Evolutionary conservation across 2,888 invertebrate genomes (phyloP), one percentile per base, ranked within the genome.

Genomic region (Athalia cordata): DNA sequence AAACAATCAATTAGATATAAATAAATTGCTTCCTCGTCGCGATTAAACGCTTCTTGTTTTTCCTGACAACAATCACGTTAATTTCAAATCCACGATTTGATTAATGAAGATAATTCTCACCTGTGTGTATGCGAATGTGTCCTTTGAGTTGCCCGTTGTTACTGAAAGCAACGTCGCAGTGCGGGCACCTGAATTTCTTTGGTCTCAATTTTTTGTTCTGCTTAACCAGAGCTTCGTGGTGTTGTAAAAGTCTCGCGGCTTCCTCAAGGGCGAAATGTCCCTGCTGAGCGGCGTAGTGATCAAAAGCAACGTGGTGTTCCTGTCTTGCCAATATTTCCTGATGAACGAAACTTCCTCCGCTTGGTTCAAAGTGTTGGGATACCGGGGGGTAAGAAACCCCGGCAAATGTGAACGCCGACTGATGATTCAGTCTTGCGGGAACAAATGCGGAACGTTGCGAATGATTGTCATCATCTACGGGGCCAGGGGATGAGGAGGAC

Each of bases 81-180:
- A 29, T 29, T 0, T 1, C 29, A 29, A 29, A 29, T 29, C 29
- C 0, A 29, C 29, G 29, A 29, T 29, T 29, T 2, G 29, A 29
- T 29, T 29, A 29, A n/a, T n/a, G n/a, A 2, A 29, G 29, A 29
- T 29, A 1, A 29, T 29, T 29, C 29, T 29, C 29, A 91, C 96
- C 97, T 57, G 97, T 97, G 86, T 97, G 97, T 77, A 97, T 97
- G 79, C 97, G 91, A n/a, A 97, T 94, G 87, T 98, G 97, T 13
- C 97, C 97, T 88, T 96, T 96, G 0, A 98, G 91, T 85, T 98
- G 97, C 0, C 97, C 97, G 89, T 97, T 97, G 89, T 98, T 98
- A n/a, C 97, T 97, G 89, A 98, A 98, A 0, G 96, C 96, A 0
- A 96, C 96, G 83, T 96, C 94, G 87, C 98, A 98, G 85, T 96